A percentile compares a stretch with the other conserved stretches of the same genome.
These are phyloP conservation scores for Crenuchus spilurus DNA, from an alignment of 2,797 vertebrate genomes.

Conservation along the genomic window DNA sequence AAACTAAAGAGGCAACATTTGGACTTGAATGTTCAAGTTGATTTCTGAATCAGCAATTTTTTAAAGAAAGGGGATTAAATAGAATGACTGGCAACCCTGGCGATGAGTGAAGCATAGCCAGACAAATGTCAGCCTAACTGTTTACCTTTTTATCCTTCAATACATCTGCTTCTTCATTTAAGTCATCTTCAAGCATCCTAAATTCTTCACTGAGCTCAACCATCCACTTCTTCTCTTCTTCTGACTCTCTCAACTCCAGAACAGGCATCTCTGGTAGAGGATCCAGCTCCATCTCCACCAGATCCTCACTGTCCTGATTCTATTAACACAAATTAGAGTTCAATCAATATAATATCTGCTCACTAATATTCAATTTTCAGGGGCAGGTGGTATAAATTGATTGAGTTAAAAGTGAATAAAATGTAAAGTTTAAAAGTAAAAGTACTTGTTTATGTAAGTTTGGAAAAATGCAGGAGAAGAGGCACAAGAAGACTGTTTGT, in stretches of 20 bases:
- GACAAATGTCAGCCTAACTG: neutral
- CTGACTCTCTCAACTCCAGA: constrained; percentile 37
- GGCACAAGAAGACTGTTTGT: neutral
- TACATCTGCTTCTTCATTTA: constrained; percentile 50
- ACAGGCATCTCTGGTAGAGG: constrained; percentile 39
- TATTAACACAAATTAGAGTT: neutral
- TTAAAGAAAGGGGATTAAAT: too few species aligned
- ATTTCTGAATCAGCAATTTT: too few species aligned
- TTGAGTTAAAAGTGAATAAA: too few species aligned
- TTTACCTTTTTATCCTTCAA: constrained; percentile 73
- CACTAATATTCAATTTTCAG: too few species aligned
- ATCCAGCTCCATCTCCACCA: constrained; percentile 20
- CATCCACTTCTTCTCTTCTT: constrained; percentile 38
- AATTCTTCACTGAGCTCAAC: constrained; percentile 64
- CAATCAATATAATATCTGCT: neutral
- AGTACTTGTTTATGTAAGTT: too few species aligned
- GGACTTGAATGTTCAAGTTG: too few species aligned
- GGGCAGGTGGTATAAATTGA: too few species aligned
- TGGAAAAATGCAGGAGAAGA: too few species aligned
- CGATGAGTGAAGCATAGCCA: neutral
- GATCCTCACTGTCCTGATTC: constrained; percentile 41
- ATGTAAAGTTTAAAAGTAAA: too few species aligned
- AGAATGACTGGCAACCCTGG: too few species aligned
- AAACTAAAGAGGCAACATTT: too few species aligned
- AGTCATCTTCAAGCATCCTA: constrained; percentile 50